Percentiles rank a stretch among this genome's conserved stretches.
phyloP scores from a whole-genome alignment of 2,888 invertebrate genomes.

The Lysandra bellargus region DNA sequence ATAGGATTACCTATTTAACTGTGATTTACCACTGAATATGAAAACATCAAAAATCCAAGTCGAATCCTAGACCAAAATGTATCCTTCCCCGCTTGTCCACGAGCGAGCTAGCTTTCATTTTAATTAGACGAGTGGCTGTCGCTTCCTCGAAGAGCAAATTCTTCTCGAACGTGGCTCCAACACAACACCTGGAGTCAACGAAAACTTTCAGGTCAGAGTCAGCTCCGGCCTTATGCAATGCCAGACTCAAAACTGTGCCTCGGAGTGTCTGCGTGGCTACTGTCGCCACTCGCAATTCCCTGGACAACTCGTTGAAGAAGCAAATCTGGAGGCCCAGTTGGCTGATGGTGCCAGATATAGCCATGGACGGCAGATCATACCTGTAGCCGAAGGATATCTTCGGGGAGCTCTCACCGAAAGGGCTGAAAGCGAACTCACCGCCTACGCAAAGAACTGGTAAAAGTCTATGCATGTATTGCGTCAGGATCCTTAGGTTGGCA shows the following conservation, averaged over 20 bases:
- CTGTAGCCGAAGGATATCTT: constrained; percentile 65
- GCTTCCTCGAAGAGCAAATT: constrained; percentile 64
- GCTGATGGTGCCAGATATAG: constrained; percentile 63
- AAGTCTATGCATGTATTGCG: constrained; percentile 67
- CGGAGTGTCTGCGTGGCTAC: constrained; percentile 59
- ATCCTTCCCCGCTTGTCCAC: constrained; percentile 66
- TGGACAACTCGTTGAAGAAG: constrained; percentile 62
- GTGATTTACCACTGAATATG: not conserved
- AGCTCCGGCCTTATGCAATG: constrained; percentile 61
- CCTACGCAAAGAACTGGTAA: constrained; percentile 61
- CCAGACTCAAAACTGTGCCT: constrained; percentile 59
- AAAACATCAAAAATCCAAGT: constrained; percentile 63
- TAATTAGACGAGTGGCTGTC: constrained; percentile 60
- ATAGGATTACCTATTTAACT: not conserved
- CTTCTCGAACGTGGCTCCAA: constrained; percentile 68
- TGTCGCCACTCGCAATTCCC: constrained; percentile 63
- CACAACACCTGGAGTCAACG: constrained; percentile 68
- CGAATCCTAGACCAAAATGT: constrained; percentile 67
- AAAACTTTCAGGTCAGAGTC: constrained; percentile 69
- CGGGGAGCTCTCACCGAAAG: constrained; percentile 56
- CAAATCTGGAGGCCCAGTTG: constrained; percentile 65
- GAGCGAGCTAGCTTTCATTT: constrained; percentile 62
- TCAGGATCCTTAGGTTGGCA: constrained; percentile 58
- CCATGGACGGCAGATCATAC: constrained; percentile 56
- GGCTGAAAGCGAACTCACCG: constrained; percentile 60